Percentiles rank a stretch among this genome's conserved stretches.
Conservation (phyloP, 2,888 invertebrate species). For the Nomada fucata region DNA sequence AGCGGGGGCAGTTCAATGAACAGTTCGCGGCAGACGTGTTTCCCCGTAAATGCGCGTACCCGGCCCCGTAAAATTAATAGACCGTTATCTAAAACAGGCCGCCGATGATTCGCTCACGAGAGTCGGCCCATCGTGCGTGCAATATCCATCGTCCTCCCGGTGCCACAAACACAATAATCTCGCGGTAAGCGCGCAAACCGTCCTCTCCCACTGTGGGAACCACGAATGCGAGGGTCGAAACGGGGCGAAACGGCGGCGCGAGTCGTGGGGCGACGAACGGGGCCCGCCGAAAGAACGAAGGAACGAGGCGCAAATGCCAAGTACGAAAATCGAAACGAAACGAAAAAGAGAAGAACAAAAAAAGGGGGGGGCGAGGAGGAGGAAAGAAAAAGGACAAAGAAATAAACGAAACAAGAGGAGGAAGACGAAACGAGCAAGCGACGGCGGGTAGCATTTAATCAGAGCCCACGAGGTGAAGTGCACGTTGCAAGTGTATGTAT, state of each 20-base stretch:
- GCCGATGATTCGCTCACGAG: background rate
- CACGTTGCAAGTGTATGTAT: conserved; percentile 72
- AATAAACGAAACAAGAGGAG: conserved; percentile 47
- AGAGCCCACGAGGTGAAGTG: conserved; percentile 77
- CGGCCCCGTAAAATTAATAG: too few relatives aligned
- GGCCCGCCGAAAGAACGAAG: conserved; percentile 22
- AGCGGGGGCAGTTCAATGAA: too few relatives aligned
- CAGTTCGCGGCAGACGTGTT: too few relatives aligned
- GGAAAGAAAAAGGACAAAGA: conserved; percentile 50
- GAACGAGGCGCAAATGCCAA: conserved; percentile 22
- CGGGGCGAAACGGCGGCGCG: conserved; percentile 33
- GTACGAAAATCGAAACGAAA: background rate
- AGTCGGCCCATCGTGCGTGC: conserved; percentile 52
- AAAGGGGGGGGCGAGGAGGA: conserved; percentile 6
- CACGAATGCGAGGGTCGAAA: conserved; percentile 53
- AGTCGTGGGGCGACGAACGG: conserved; percentile 45
- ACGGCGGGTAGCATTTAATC: conserved; percentile 84
- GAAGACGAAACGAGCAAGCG: conserved; percentile 29
- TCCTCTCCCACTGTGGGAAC: conserved; percentile 67
- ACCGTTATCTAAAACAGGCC: too few relatives aligned
- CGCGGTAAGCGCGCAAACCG: conserved; percentile 36
- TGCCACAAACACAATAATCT: conserved; percentile 26
- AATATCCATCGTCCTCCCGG: conserved; percentile 15
- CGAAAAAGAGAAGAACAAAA: conserved; percentile 43
- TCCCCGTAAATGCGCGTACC: too few relatives aligned